Evolutionary conservation across 2,888 invertebrate genomes (phyloP).

Genomic region (Argyresthia goedartella): DNA sequence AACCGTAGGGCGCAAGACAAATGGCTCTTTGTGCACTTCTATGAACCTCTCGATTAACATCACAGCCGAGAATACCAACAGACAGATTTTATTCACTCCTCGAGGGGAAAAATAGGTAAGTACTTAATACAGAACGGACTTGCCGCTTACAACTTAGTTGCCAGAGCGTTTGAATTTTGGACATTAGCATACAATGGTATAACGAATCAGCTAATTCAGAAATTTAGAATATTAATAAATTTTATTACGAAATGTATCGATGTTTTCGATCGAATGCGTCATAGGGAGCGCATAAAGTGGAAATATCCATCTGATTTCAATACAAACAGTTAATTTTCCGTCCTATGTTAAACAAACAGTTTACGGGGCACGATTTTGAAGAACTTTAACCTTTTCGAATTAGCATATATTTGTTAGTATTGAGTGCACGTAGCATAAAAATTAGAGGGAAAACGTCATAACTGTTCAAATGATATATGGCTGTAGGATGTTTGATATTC

Average conservation of each 20-base stretch:
- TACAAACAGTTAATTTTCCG: conserved; percentile 10
- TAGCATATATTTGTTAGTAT: conserved; percentile 46
- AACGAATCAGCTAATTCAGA: conserved; percentile 12
- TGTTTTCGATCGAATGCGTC: neutral
- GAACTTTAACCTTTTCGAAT: conserved; percentile 35
- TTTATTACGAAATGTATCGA: conserved; percentile 2
- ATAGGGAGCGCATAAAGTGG: neutral
- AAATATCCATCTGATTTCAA: conserved; percentile 10
- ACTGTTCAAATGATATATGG: conserved; percentile 63
- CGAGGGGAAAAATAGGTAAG: conserved; percentile 24
- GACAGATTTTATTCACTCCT: conserved; percentile 28
- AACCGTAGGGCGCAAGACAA: conserved; percentile 43
- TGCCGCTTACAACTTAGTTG: conserved; percentile 4
- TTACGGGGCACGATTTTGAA: conserved; percentile 23
- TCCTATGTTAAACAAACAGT: conserved; percentile 17
- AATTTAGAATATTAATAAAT: conserved; percentile 5
- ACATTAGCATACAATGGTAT: conserved; percentile 36
- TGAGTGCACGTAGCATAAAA: conserved; percentile 46
- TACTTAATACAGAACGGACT: conserved; percentile 14
- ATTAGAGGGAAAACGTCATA: conserved; percentile 64
- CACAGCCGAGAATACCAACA: conserved; percentile 15
- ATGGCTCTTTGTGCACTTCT: conserved; percentile 55
- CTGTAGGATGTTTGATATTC: conserved; percentile 65
- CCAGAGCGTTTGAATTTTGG: conserved; percentile 1
- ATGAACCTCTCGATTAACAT: conserved; percentile 51